Evolutionary conservation across 2,888 invertebrate species (phyloP).

Genomic region (Tethea ocularis): DNA sequence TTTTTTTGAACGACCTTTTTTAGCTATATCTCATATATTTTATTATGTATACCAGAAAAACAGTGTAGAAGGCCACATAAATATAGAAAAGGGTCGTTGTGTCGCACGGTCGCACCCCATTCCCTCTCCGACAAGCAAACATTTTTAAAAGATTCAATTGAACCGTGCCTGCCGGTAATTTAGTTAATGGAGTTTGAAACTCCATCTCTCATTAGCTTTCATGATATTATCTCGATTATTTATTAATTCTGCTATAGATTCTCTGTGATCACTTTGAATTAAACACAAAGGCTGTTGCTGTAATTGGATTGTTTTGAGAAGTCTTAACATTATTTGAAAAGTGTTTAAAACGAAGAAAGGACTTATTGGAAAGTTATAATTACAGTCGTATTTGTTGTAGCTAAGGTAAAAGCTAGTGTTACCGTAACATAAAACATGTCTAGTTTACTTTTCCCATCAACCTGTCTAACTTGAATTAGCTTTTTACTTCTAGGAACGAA

Average conservation of each 20-base stretch:
- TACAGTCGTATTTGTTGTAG: neutral
- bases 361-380: neutral
- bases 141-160: constrained; percentile 41
- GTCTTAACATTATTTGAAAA: neutral
- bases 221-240: constrained; percentile 39
- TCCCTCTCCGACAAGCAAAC: constrained; percentile 31
- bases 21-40: no score
- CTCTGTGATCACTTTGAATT: neutral
- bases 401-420: no score
- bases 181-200: constrained; percentile 57
- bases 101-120: constrained; percentile 14
- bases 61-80: constrained; percentile 21
- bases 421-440: no score
- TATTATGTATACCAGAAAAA: neutral
- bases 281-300: neutral
- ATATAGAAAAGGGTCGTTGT: constrained; percentile 24
- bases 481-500: neutral
- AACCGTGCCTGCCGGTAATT: constrained; percentile 39
- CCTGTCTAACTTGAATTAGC: no score
- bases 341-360: neutral
- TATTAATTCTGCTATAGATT: constrained; percentile 28
- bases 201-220: constrained; percentile 54
- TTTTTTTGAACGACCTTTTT: neutral
- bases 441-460: no score
- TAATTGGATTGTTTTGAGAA: neutral